Percentiles rank a stretch among this genome's conserved stretches.
These are phyloP conservation scores for Ethmia dodecea DNA, from an alignment of 2,888 invertebrate species.

Conservation along the genomic window DNA sequence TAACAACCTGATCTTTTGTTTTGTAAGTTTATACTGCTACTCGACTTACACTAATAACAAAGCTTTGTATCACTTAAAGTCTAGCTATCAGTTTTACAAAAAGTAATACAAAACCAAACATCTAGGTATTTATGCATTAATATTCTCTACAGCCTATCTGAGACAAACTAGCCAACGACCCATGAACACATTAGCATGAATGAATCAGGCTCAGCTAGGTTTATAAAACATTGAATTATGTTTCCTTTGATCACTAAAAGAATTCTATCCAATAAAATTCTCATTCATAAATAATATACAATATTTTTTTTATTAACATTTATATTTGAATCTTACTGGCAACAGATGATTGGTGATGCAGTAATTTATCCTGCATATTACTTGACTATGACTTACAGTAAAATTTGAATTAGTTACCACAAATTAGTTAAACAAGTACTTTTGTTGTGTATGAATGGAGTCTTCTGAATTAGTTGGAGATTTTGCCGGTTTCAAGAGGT, in stretches of 20 bases:
- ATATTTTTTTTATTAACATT: no score
- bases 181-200: no score
- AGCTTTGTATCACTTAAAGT: constrained; percentile 6
- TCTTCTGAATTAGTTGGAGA: constrained; percentile 66
- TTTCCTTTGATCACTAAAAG: background rate
- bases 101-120: constrained; percentile 4
- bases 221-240: background rate
- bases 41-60: constrained; percentile 4
- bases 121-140: no score
- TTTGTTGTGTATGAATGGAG: constrained; percentile 55
- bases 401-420: constrained; percentile 25
- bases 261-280: constrained; percentile 9
- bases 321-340: constrained; percentile 1
- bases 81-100: constrained; percentile 8
- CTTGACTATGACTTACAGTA: constrained; percentile 31
- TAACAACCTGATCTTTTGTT: constrained; percentile 6
- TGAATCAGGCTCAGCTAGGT: background rate
- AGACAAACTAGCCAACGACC: no score
- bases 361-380: constrained; percentile 22
- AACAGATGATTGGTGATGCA: background rate
- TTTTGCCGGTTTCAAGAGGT: constrained; percentile 73
- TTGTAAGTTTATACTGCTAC: background rate
- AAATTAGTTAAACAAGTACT: constrained; percentile 63
- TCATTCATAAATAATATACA: constrained; percentile 6
- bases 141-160: no score